Evolutionary conservation across 1,140 invertebrate genomes (phyloP), one percentile per base, ranked within the genome.

Genomic region (Helicoverpa zea): DNA sequence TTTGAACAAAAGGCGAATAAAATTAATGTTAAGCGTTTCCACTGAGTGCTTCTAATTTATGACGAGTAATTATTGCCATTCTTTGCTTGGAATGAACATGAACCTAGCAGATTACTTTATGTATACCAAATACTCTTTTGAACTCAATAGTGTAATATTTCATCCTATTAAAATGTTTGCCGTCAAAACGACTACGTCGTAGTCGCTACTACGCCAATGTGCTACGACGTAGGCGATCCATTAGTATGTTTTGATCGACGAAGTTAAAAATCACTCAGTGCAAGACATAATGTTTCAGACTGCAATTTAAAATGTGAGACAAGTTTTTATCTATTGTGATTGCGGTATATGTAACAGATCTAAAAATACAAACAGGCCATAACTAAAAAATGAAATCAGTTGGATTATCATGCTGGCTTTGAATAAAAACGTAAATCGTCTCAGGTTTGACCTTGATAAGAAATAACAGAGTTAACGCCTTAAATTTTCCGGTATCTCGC

Each of bases 21-120:
- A 84, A 86, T 87, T 79, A 78, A 88, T 85, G 79, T 75, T 58
- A 81, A 84, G 72, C 78, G 63, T 85, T 87, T 87, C 59, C 80
- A 58, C 29, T 47, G 61, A 85, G 81, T 81, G 78, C 58, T 64
- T 72, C 74, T 79, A 84, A 87, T 86, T 83, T 79, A 88, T 83
- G 81, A 64, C 64, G 58, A 82, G 81, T 86, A 83, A 86, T 87
- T 86, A 88, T 87, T 84, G 70, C 79, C 52, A 81, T 82, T 86
- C 80, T 84, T 84, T 82, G 70, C 70, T 78, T 70, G 77, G 51
- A 79, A 80, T 83, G 82, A 87, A 81, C 56, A 63, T 63, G 77
- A 66, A 84, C 80, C 51, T 79, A 14, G 61, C 52, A 81, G 85
- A 84, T 85, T 86, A 81, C 75, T 73, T 81, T 58, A 35, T 49